Base-by-base conservation (phyloP, 1,140 invertebrate genomes). In the Lutraria rhynchaena region DNA sequence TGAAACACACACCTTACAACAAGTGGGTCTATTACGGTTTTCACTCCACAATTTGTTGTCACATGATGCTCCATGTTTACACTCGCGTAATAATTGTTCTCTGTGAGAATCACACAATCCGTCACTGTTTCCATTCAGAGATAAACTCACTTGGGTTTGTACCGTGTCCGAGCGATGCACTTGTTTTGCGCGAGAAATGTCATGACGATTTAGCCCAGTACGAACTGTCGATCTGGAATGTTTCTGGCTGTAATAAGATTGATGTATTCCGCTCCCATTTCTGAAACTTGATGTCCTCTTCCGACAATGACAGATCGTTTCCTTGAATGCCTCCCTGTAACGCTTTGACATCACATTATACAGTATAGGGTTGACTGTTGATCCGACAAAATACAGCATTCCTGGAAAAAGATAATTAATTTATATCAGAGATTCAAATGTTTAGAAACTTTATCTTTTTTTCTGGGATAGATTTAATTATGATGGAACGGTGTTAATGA, bases 291-390 rank as follows among this genome's bases (percentile, higher is more conserved):
- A 63, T 31, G 67, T 41, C 55, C 71, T 81, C 15, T 67, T 37
- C 19, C 57, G 51, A 51, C 67, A 81, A 29, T 73, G 41, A 60
- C 86, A 89, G 44, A 91, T 83, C 0, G 89, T 90, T 57, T 88
- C 78, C 60, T 87, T 90, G 76, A 94, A 95, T 11, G 94, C 94
- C 67, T 93, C 86, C 35, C 94, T 91, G 86, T 94, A 95, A 74
- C 94, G 93, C 71, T 93, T 91, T 5, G 94, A 94, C 90, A 95
- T 94, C 13, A 94, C 92, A 87, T 94, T 94, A 92, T 94, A 95
- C 49, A 95, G 89, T 53, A 95, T 94, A 1, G 94, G 94, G 87
- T 95, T 95, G 55, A 95, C 94, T n/a, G 94, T 94, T 77, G 91
- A 94, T 87, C 95, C 95, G 74, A 95, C 94, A 87, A 94, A 95